Base-by-base conservation (phyloP, 2,113 vertebrate genomes). In the Ciconia maguari region DNA sequence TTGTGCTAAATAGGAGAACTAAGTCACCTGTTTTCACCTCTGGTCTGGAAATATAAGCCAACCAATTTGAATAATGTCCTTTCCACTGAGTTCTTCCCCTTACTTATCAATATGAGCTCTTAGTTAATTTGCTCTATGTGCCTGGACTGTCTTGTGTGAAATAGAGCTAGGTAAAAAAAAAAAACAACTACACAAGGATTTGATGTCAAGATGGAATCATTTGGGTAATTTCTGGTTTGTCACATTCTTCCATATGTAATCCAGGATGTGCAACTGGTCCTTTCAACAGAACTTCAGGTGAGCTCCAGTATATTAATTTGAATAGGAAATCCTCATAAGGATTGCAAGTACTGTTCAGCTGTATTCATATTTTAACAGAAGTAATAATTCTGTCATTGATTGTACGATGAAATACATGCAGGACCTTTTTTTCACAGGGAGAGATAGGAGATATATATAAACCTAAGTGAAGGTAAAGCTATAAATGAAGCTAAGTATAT, bases 181-280 rank as follows among this genome's bases (percentile, higher is more conserved):
- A 48, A 96, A 95, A 48, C 17, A 38, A 38, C 69, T 46, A 38
- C n/a, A 62, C 5, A 49, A 80, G 38, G 30, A 18, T 86, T 74
- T 77, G 41, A 41, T 81, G 32, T 54, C 58, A 58, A 54, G 44
- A 58, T 61, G 26, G 14, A 17, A 70, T 66, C 5, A 85, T 96
- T 93, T 95, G 69, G 25, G 70, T 91, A 86, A 79, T 95, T 96
- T 95, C 74, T 97, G 55, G 93, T 97, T 96, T 95, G 68, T 94
- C 82, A 92, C 66, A 89, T 97, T 93, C 68, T 95, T 97, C 82
- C 32, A 46, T 95, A 70, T 81, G 72, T 95, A 96, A 96, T 93
- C 76, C 93, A 97, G 86, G 52, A 97, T 83, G 71, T 90, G 87
- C 90, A 97, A 96, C 71, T 87, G 72, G 93, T 96, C 26, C 6